Evolutionary conservation across 30 jellyfish, hydroid and myxozoan genomes (phyloP).

Genomic region (Turritopsis rubra): DNA sequence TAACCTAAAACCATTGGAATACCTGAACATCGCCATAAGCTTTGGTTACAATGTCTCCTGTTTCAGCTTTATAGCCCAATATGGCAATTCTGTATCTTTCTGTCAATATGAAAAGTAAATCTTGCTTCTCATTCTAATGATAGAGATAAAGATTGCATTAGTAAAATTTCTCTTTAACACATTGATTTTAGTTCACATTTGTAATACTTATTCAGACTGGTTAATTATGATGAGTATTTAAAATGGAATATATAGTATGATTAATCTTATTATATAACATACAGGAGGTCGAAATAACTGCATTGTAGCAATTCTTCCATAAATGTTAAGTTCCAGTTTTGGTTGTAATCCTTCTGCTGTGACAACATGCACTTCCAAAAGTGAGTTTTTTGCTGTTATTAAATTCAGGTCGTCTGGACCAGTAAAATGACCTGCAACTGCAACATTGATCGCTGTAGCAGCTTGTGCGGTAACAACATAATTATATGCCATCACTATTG

Average conservation of each 20-base stretch:
- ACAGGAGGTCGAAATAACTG: constrained; percentile 83
- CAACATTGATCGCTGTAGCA: constrained; percentile 94
- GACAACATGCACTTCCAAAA: constrained; percentile 82
- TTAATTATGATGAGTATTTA: not conserved
- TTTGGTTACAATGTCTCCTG: constrained; percentile 65
- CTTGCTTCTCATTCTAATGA: constrained; percentile 70
- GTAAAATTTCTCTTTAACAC: too few relatives aligned
- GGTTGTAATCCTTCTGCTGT: constrained; percentile 96
- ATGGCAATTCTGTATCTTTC: constrained; percentile 89
- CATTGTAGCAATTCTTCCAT: constrained; percentile 83
- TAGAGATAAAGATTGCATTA: too few relatives aligned
- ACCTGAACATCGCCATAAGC: constrained; percentile 98
- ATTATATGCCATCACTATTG: constrained; percentile 57
- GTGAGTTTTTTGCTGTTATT: constrained; percentile 70
- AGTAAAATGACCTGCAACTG: constrained; percentile 93
- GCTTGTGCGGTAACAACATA: constrained; percentile 87
- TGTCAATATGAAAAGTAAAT: constrained; percentile 68
- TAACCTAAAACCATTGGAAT: not conserved
- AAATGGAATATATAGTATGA: not conserved
- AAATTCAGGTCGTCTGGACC: constrained; percentile 87
- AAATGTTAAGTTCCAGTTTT: constrained; percentile 65
- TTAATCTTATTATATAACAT: constrained; percentile 3
- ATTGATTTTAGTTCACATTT: too few relatives aligned
- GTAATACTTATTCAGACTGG: not conserved
- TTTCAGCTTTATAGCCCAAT: constrained; percentile 58